Base-by-base conservation (phyloP, 2,888 invertebrate genomes). In the Rhagophthalmus giganteus region DNA sequence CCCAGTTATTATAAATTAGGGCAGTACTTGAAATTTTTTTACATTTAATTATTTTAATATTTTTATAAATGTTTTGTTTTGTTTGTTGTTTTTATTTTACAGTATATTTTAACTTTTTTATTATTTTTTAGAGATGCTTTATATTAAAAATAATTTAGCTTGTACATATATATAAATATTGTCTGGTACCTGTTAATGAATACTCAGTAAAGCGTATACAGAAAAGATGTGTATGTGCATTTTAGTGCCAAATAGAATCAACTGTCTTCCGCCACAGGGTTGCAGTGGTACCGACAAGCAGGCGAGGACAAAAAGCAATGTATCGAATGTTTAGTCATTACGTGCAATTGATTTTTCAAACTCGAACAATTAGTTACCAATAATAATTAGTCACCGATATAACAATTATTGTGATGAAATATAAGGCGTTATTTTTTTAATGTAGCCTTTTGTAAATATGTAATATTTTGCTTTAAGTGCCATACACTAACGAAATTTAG, bases 101-200 rank as follows among this genome's bases (percentile, higher is more conserved):
- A n/a, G n/a, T n/a, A n/a, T n/a, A 20, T 20, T 20, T 20, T 20
- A 20, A 20, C 20, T 20, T 20, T 20, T 20, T 20, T 20, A 20
- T 20, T 7, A 20, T 20, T 20, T 20, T 20, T 20, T 20, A 20
- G 20, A 20, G 7, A 20, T 20, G 4, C 20, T 7, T 20, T 20
- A n/a, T n/a, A n/a, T n/a, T n/a, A n/a, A n/a, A n/a, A n/a, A n/a
- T n/a, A n/a, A n/a, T n/a, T 20, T 20, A 20, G 20, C 20, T 20
- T 20, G 7, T 20, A 20, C 7, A 20, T 20, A 7, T 69, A 67
- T 55, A 69, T 70, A 69, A 62, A 65, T 67, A 67, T 67, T 71
- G 70, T 60, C 60, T 70, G 73, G 74, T 73, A 74, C 74, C 74
- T 74, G 73, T 73, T 62, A 63, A 70, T 34, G 54, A 72, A 73